These are phyloP conservation scores for Podiceps cristatus DNA, from an alignment of 2,113 vertebrate genomes.

Conservation along the genomic window DNA sequence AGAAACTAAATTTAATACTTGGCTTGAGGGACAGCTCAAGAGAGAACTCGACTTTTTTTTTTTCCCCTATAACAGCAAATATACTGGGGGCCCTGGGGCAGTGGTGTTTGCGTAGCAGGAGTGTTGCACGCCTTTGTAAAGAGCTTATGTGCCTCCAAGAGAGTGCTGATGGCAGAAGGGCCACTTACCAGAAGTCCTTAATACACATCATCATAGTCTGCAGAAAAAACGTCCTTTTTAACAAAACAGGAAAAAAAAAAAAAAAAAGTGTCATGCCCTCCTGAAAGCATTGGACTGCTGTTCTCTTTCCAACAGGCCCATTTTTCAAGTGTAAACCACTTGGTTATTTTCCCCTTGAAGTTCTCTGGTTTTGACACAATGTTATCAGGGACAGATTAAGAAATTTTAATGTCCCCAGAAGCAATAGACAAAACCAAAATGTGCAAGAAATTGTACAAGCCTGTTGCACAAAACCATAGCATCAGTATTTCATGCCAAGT, in stretches of 20 bases:
- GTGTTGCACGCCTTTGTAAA: neutral
- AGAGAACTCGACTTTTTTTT: neutral
- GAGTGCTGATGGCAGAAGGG: neutral
- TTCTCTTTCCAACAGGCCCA: neutral
- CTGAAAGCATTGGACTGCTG: neutral
- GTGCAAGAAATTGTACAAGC: neutral
- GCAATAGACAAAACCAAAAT: neutral
- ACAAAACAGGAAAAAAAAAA: neutral
- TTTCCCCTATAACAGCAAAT: neutral
- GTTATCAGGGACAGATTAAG: neutral
- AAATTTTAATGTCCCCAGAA: neutral
- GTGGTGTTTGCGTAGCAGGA: neutral
- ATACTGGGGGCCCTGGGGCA: neutral
- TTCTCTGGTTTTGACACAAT: neutral
- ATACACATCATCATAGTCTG: neutral
- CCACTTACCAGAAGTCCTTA: neutral
- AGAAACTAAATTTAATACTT: neutral
- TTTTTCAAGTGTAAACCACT: neutral
- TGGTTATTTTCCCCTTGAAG: neutral
- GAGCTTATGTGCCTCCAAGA: neutral
- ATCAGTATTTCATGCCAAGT: neutral
- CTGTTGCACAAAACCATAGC: neutral
- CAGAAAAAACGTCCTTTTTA: neutral
- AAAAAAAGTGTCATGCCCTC: neutral
- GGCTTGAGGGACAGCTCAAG: neutral